phyloP scores from a whole-genome alignment of 2,797 vertebrate genomes.

The Myotis findleyi region DNA sequence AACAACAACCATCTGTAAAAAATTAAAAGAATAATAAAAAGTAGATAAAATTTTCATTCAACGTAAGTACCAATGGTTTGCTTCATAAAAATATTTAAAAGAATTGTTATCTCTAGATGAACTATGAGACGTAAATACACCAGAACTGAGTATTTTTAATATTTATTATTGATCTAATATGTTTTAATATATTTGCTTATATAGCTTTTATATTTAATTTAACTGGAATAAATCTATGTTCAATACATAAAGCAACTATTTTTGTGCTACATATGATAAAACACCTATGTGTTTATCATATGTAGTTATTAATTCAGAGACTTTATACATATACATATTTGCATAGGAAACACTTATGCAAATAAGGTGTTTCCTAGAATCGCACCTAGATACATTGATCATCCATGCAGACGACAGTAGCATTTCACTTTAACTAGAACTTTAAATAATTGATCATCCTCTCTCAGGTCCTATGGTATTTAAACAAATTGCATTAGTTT shows the following conservation, averaged over 20 bases:
- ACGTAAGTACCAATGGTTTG: background rate
- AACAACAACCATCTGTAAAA: background rate
- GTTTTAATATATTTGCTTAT: constrained; percentile 7
- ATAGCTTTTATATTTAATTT: constrained; percentile 63
- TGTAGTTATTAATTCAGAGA: background rate
- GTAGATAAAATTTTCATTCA: background rate
- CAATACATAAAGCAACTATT: background rate
- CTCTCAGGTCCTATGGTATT: background rate
- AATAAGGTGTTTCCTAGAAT: background rate
- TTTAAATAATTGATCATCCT: background rate
- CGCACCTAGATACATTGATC: background rate
- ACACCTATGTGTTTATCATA: no score
- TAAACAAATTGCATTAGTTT: background rate
- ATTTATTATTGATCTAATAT: constrained; percentile 66
- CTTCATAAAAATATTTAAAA: background rate
- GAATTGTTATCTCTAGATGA: background rate
- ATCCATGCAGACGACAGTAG: background rate
- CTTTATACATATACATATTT: background rate
- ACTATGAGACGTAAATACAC: background rate
- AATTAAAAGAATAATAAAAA: background rate
- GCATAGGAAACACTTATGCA: background rate
- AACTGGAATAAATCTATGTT: constrained; percentile 47
- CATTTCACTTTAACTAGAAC: background rate
- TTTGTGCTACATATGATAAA: background rate
- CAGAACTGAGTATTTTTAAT: background rate